phyloP scores from a whole-genome alignment of 2,797 vertebrate species.

The Catharus ustulatus region DNA sequence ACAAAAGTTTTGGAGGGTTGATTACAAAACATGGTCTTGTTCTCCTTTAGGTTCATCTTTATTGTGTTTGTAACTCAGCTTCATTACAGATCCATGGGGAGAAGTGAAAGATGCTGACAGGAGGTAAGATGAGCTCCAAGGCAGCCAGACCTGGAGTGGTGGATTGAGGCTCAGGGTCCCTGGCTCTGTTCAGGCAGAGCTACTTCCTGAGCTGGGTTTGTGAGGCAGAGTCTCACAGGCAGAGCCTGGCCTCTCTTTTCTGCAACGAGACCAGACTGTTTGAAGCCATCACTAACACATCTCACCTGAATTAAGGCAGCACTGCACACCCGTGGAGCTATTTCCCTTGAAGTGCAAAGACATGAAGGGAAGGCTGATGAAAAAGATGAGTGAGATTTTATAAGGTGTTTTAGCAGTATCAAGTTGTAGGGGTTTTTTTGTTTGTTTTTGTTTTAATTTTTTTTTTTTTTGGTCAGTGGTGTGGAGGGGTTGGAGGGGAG shows the following conservation, averaged over 20 bases:
- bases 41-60: not conserved
- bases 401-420: not conserved
- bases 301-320: not conserved
- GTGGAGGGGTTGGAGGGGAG: fast-evolving
- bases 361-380: not conserved
- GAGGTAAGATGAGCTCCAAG: not conserved
- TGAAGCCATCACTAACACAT: not conserved
- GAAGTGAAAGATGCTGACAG: not conserved
- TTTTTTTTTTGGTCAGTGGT: fast-evolving
- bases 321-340: not conserved
- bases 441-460: no score
- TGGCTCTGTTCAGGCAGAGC: not conserved
- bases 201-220: not conserved
- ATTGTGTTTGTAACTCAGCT: not conserved
- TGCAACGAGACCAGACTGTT: not conserved
- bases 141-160: fast-evolving
- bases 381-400: not conserved
- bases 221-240: not conserved
- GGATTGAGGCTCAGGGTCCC: not conserved
- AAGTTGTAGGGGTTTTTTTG: not conserved
- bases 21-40: not conserved
- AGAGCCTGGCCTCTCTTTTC: not conserved
- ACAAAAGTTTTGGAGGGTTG: not conserved
- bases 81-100: not conserved
- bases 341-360: not conserved